Evolutionary conservation across 2,888 invertebrate species (phyloP), one percentile per base, ranked within the genome.

Genomic region (Diogma glabrata): DNA sequence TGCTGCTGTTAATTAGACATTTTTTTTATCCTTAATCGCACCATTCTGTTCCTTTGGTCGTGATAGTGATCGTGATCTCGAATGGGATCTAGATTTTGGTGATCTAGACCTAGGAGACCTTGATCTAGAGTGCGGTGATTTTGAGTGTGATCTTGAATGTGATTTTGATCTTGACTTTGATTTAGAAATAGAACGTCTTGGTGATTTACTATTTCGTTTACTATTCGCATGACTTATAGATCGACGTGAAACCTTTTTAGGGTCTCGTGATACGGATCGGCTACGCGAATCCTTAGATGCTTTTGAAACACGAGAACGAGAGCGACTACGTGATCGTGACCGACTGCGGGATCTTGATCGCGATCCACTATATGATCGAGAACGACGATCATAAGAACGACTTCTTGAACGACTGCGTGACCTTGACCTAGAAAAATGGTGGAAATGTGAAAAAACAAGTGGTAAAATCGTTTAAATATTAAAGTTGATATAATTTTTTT

Each of bases 331-430:
- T 8, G 59, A 57, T 36, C 58, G 58, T n/a, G 57, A 57, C 26
- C 57, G 52, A 14, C 58, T 57, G n/a, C n/a, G n/a, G n/a, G n/a
- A n/a, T 12, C 73, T 72, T 5, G 74, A 74, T 33, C 75, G 73
- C 2, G 75, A 74, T 54, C 73, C 72, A 54, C 74, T 64, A 46
- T 62, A 63, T 10, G 67, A 68, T 38, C 67, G 63, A 9, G 66
- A 63, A 62, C 67, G 61, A 52, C 56, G 71, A 52, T 72, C 70
- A 58, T 78, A 76, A 16, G 82, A 82, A 52, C 81, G 75, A 53
- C 80, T 79, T 60, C 80, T 77, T 20, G 82, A 82, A 60, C 80
- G 75, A 57, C 82, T 82, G 19, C 81, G 78, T 58, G 74, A 73
- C 49, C 72, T 56, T n/a, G 48, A 48, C 33, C 48, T 48, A 48